Conservation (phyloP, 1,140 invertebrate species). For the Mya arenaria region DNA sequence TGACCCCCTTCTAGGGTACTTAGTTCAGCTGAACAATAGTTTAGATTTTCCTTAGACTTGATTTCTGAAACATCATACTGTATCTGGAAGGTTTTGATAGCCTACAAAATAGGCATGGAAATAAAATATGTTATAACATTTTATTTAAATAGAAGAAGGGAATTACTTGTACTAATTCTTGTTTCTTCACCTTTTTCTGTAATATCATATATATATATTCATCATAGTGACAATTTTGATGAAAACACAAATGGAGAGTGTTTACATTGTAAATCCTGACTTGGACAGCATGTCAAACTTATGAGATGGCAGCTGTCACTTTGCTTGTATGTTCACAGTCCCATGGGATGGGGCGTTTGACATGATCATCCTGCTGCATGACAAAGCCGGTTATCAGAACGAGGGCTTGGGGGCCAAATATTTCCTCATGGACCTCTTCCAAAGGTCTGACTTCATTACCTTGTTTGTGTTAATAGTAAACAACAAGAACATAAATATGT, state of each 20-base stretch:
- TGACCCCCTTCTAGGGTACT: background rate
- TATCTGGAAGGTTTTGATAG: background rate
- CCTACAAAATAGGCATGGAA: background rate
- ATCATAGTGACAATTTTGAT: background rate
- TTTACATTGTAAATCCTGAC: background rate
- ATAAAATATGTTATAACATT: background rate
- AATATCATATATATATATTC: background rate
- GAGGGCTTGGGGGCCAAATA: background rate
- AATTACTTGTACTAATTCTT: background rate
- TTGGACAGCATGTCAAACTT: background rate
- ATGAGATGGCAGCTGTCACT: background rate
- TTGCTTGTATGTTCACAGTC: background rate
- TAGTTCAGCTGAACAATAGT: background rate
- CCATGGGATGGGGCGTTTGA: conserved; percentile 9
- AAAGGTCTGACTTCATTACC: background rate
- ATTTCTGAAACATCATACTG: background rate
- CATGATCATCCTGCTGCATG: conserved; percentile 13
- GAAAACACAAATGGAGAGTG: background rate
- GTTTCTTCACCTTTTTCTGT: background rate
- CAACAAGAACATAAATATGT: background rate
- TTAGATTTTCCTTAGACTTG: background rate
- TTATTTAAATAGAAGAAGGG: background rate
- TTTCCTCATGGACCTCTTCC: conserved; percentile 13
- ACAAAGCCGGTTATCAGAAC: background rate
- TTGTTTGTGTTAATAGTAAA: background rate